Evolutionary conservation across 2,113 vertebrate genomes (phyloP).

Genomic region (Rhinolophus sinicus): DNA sequence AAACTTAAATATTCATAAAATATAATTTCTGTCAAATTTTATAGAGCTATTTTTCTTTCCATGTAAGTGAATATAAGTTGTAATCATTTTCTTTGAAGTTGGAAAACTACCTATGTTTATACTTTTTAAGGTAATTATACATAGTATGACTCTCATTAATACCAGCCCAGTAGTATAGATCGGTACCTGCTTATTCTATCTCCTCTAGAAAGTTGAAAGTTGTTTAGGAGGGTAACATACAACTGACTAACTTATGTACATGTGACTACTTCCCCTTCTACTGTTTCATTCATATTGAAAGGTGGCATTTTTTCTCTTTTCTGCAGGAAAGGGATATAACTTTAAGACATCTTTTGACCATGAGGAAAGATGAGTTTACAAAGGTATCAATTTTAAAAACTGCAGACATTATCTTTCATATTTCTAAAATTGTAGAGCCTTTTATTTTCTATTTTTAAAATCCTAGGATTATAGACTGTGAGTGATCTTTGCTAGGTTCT

Average conservation of each 20-base stretch:
- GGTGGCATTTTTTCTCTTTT: slow-evolving; percentile 72
- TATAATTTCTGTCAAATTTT: neutral
- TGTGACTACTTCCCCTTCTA: slow-evolving; percentile 36
- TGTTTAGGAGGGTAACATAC: neutral
- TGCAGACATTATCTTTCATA: neutral
- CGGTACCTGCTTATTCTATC: neutral
- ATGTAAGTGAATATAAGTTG: neutral
- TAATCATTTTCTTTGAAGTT: slow-evolving; percentile 37
- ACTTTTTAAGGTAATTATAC: neutral
- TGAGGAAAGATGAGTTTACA: slow-evolving; percentile 91
- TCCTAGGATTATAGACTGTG: neutral
- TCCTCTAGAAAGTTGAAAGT: neutral
- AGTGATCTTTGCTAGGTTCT: slow-evolving; percentile 26
- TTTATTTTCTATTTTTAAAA: slow-evolving; percentile 54
- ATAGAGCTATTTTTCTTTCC: slow-evolving; percentile 9
- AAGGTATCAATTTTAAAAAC: slow-evolving; percentile 83
- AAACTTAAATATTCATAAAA: slow-evolving; percentile 32
- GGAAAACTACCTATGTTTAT: neutral
- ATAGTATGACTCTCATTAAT: neutral
- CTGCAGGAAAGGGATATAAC: slow-evolving; percentile 91
- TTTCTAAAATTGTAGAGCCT: slow-evolving; percentile 23
- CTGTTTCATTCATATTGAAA: slow-evolving; percentile 52
- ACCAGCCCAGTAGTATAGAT: neutral
- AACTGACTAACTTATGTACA: neutral
- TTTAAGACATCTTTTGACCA: slow-evolving; percentile 91